These are phyloP conservation scores for Pangasius krempfi DNA, from an alignment of 2,797 vertebrate genomes.

Conservation along the genomic window DNA sequence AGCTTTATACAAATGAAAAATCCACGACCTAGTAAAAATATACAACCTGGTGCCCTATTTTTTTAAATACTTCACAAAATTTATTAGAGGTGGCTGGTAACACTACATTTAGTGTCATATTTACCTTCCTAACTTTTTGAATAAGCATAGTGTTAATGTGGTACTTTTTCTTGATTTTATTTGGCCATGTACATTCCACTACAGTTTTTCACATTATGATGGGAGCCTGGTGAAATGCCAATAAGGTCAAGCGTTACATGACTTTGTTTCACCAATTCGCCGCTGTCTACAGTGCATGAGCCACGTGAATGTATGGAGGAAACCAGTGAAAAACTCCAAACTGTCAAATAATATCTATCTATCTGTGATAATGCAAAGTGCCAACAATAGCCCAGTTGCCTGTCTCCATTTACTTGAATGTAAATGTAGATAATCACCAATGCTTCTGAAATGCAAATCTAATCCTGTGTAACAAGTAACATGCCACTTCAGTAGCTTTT, in stretches of 20 bases:
- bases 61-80: neutral
- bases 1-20: slow-evolving; percentile 1
- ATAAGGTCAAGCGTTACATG: neutral
- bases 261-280: neutral
- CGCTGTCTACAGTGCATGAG: neutral
- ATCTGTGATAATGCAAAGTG: neutral
- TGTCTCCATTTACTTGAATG: neutral
- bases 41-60: neutral
- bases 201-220: neutral
- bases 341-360: neutral
- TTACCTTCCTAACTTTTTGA: neutral
- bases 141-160: too few relatives aligned
- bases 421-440: neutral
- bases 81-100: neutral
- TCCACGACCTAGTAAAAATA: neutral
- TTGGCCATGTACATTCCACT: neutral
- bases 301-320: neutral
- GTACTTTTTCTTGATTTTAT: neutral
- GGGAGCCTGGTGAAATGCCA: neutral
- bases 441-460: neutral
- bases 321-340: neutral
- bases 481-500: neutral
- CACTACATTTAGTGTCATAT: neutral
- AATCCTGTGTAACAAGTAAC: neutral
- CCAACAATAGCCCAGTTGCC: neutral